Evolutionary conservation across 2,888 invertebrate species (phyloP), one percentile per base, ranked within the genome.

Genomic region (Anagyrus pseudococci): DNA sequence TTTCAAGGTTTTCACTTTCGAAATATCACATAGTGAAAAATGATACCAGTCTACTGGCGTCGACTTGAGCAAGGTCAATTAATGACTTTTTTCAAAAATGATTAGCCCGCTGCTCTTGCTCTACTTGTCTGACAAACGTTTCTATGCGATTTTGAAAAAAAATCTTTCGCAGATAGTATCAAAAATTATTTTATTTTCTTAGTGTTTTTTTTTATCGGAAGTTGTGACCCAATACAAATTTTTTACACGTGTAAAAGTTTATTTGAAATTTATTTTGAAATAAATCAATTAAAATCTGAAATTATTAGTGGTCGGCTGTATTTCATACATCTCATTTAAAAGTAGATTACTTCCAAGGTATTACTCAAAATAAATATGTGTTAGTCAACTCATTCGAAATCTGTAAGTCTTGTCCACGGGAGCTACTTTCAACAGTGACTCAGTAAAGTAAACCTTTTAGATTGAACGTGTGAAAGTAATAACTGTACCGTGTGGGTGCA

Each of bases 391-490:
- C 41, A 17, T 19, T 2, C 43, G 2, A n/a, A 7, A 17, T 19
- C 2, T 17, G n/a, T 17, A 4, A n/a, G n/a, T 22, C 7, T 10
- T 8, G 13, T 23, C 13, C 13, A 29, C 26, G 46, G 17, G 33
- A 55, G 46, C 22, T 23, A 46, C 22, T 40, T 50, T 33, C 47
- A 40, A 19, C 47, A 15, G 47, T 40, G 26, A 47, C 26, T 46
- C 40, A 53, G 46, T 52, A 57, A 62, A 62, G 46, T 23, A 57
- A 53, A 62, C 29, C 43, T 55, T 62, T 29, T 41, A 46, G 46
- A 37, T 44, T 7, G 23, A 22, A 20, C 44, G 37, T n/a, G 40
- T 23, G 20, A 6, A 23, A 13, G 23, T 23, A 43, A 33, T 57
- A 57, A 57, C 50, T 50, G 50, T 57, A 57, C 17, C 37, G 37